A percentile compares a stretch with the other conserved stretches of the same genome.
These are phyloP conservation scores for Acanthacorydalis orientalis DNA, from an alignment of 2,888 invertebrate genomes.

Conservation along the genomic window DNA sequence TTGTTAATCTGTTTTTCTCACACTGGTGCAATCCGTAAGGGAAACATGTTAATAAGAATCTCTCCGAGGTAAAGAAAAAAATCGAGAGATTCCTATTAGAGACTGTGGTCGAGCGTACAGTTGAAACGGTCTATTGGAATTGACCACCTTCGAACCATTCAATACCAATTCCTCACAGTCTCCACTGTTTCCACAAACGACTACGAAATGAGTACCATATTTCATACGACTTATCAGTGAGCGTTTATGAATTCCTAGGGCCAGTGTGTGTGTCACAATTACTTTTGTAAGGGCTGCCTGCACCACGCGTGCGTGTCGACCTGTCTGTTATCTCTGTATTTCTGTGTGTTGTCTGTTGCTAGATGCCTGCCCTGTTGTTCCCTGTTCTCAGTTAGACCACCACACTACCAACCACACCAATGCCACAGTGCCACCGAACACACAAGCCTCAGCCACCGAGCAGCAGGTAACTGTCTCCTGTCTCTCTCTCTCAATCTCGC, in stretches of 20 bases:
- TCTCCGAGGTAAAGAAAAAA: too few relatives aligned
- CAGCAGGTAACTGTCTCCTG: constrained; percentile 15
- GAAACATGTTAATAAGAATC: too few relatives aligned
- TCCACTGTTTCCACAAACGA: too few relatives aligned
- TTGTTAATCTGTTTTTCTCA: too few relatives aligned
- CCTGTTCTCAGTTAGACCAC: constrained; percentile 75
- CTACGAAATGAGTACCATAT: too few relatives aligned
- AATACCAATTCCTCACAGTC: too few relatives aligned
- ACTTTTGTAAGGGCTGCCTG: neutral
- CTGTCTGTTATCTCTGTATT: constrained; percentile 27
- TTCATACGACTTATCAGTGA: too few relatives aligned
- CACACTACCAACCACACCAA: constrained; percentile 57
- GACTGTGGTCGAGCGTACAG: too few relatives aligned
- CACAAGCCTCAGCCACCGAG: constrained; percentile 25
- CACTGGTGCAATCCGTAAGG: too few relatives aligned
- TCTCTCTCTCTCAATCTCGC: constrained; percentile 10
- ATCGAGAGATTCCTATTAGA: too few relatives aligned
- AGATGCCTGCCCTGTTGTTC: constrained; percentile 83
- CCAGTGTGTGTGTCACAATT: neutral
- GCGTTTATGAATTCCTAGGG: neutral
- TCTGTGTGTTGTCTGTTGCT: constrained; percentile 81
- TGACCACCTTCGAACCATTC: too few relatives aligned
- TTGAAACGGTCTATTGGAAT: too few relatives aligned
- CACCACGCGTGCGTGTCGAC: neutral
- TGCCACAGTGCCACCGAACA: constrained; percentile 28